Conservation (phyloP, 2,113 vertebrate species). For the Sebastes schlegelii region DNA sequence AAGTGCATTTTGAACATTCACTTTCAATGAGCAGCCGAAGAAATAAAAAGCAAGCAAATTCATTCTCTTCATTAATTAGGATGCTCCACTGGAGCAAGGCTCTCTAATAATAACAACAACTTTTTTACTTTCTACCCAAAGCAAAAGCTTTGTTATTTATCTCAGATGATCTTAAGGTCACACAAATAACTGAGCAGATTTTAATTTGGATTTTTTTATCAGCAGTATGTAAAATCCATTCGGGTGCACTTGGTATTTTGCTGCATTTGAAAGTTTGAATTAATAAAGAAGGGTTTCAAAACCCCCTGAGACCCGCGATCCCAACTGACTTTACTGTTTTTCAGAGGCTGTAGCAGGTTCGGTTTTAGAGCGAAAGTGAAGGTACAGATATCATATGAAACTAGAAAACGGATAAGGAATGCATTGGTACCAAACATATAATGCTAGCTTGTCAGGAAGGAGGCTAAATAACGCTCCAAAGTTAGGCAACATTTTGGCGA, state of each 20-base stretch:
- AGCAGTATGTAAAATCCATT: background rate
- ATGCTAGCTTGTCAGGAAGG: no score
- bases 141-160: background rate
- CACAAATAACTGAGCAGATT: background rate
- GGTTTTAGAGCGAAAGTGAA: no score
- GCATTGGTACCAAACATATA: no score
- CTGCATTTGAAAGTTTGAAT: background rate
- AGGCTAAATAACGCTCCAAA: no score
- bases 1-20: constrained; percentile 12
- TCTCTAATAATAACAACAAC: constrained; percentile 12
- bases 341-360: no score
- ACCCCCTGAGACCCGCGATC: no score
- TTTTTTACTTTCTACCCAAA: background rate
- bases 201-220: background rate
- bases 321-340: no score
- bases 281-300: background rate
- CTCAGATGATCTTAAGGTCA: background rate
- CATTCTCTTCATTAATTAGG: background rate
- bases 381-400: no score
- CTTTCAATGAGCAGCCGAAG: background rate
- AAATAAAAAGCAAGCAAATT: background rate
- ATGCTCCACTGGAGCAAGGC: background rate
- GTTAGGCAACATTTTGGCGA: no score
- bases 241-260: background rate
- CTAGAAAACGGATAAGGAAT: no score